Percentiles rank a stretch among this genome's conserved stretches.
These are phyloP conservation scores for Vireo altiloquus DNA, from an alignment of 2,113 vertebrate species.

Conservation along the genomic window DNA sequence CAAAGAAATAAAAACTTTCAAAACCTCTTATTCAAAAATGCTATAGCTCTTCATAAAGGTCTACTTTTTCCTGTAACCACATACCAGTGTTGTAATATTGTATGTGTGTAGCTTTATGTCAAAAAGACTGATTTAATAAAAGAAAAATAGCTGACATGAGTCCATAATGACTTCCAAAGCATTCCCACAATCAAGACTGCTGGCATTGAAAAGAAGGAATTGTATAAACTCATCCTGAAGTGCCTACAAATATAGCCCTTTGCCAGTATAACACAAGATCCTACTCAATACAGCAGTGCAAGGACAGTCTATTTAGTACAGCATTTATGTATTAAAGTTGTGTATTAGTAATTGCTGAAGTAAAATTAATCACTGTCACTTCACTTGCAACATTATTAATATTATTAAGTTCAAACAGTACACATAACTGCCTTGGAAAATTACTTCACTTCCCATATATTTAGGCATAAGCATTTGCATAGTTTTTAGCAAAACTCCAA, in stretches of 20 bases:
- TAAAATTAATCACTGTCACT: neutral
- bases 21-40: neutral
- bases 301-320: neutral
- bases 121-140: neutral
- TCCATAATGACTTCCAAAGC: neutral
- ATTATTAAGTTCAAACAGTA: neutral
- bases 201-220: neutral
- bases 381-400: neutral
- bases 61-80: neutral
- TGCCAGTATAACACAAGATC: neutral
- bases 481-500: neutral
- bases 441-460: neutral
- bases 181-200: neutral
- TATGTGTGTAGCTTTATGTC: neutral
- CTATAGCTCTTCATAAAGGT: neutral
- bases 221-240: neutral
- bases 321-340: neutral
- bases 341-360: neutral
- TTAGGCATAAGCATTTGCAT: neutral
- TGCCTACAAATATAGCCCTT: neutral
- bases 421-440: neutral
- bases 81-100: neutral
- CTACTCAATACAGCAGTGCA: neutral
- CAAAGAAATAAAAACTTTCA: neutral
- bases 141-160: neutral